phyloP scores from a whole-genome alignment of 1,140 invertebrate species.

The Penaeus vannamei region DNA sequence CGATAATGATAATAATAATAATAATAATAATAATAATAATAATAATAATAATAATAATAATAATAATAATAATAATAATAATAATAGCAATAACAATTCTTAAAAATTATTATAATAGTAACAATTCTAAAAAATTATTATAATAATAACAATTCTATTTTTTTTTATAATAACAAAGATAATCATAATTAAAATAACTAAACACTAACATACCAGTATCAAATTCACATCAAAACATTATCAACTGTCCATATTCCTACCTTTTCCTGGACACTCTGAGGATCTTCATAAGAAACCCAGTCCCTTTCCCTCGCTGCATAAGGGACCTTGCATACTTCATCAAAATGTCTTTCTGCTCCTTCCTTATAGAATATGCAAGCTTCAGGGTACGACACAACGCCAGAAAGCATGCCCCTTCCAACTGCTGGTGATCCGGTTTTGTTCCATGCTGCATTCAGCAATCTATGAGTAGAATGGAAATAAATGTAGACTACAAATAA shows the following conservation, averaged over 20 bases:
- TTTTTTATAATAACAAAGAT: neutral
- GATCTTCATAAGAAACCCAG: constrained; percentile 92
- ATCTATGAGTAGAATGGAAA: constrained; percentile 70
- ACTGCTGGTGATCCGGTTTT: constrained; percentile 80
- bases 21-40: no score
- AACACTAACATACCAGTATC: neutral
- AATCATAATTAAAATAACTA: neutral
- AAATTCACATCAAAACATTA: neutral
- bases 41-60: no score
- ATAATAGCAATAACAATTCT: no score
- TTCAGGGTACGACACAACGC: constrained; percentile 81
- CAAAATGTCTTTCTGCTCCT: constrained; percentile 76
- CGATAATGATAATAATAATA: no score
- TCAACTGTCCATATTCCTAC: constrained; percentile 70
- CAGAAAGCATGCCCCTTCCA: constrained; percentile 80
- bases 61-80: no score
- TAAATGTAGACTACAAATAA: no score
- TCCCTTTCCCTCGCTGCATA: constrained; percentile 82
- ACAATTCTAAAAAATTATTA: no score
- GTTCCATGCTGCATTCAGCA: constrained; percentile 80
- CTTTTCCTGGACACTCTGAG: constrained; percentile 82
- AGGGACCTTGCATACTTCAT: constrained; percentile 82
- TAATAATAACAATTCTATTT: no score
- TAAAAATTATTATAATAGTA: no score
- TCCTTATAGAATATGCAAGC: constrained; percentile 79